Evolutionary conservation across 1,140 invertebrate genomes (phyloP), one percentile per base, ranked within the genome.

Genomic region (Drosophila leontia): DNA sequence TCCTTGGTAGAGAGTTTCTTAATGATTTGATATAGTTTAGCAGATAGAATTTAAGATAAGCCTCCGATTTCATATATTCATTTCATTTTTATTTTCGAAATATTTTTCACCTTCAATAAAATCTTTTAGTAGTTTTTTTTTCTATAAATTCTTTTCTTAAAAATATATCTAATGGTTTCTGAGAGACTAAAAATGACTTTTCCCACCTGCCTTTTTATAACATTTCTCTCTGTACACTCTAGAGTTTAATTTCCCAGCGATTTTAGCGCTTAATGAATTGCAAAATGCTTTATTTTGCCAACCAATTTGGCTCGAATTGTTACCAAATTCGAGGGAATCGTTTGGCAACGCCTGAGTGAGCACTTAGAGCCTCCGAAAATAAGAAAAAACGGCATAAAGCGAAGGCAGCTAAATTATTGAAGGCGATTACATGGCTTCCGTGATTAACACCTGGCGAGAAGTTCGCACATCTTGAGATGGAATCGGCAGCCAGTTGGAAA

Each of bases 391-490:
- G 39, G 7, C 8, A 15, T 12, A 53, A 15, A 35, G 6, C 51
- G 7, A 37, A 39, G 35, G 80, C 63, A 77, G 67, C 59, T 69
- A 70, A 80, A 58, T 82, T 68, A 82, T 59, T 69, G 45, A 53
- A 70, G 68, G 47, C 72, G 75, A 82, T 82, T 86, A 80, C 72
- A 70, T 84, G 76, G 80, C 64, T 60, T 39, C 59, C 39, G 57
- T 83, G 80, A 88, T 88, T 87, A 87, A 74, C 84, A 87, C 83
- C 83, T 86, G 67, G 74, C 75, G 19, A 50, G 48, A 71, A 47
- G 44, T 64, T 70, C 48, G 59, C 65, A 68, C 63, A 78, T 69
- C 70, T 82, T 58, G 70, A 63, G 68, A 50, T 47, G 39, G 58
- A 51, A 60, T 29, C 17, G 57, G 60, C 76, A 70, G 53, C 74